Percentiles rank a stretch among this genome's conserved stretches.
These are phyloP conservation scores for Baryphthengus martii DNA, from an alignment of 2,113 vertebrate genomes.

Conservation along the genomic window DNA sequence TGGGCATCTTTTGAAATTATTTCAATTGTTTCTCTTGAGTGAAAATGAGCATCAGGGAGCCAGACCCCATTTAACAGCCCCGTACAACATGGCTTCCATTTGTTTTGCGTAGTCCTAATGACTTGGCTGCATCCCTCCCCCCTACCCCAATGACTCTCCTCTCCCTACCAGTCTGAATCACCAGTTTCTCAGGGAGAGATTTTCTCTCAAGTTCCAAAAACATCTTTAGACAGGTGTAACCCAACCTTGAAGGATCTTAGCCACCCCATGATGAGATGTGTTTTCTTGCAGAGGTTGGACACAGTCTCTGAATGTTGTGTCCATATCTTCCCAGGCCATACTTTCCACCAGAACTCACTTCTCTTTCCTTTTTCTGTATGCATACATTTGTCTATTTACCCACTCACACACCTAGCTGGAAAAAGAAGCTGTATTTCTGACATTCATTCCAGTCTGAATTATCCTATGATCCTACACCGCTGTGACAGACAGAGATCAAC, in stretches of 20 bases:
- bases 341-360: not conserved
- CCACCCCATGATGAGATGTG: no score
- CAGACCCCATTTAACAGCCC: not conserved
- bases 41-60: not conserved
- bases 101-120: not conserved
- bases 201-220: not conserved
- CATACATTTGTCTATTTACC: not conserved
- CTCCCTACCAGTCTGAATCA: not conserved
- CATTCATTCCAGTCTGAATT: not conserved
- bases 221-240: not conserved
- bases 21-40: not conserved
- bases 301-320: not conserved
- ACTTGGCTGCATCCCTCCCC: not conserved
- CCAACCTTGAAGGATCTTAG: not conserved
- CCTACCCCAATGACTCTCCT: not conserved
- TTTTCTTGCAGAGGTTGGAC: not conserved
- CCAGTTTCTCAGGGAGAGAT: not conserved
- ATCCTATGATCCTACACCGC: not conserved
- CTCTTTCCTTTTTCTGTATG: not conserved
- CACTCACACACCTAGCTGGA: not conserved
- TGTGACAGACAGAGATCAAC: not conserved
- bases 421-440: not conserved
- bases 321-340: no score
- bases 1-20: not conserved
- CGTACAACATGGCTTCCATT: not conserved